A percentile compares a stretch with the other conserved stretches of the same genome.
These are phyloP conservation scores for Pseudococcus jackbeardsleyi DNA, from an alignment of 2,888 invertebrate species.

Conservation along the genomic window DNA sequence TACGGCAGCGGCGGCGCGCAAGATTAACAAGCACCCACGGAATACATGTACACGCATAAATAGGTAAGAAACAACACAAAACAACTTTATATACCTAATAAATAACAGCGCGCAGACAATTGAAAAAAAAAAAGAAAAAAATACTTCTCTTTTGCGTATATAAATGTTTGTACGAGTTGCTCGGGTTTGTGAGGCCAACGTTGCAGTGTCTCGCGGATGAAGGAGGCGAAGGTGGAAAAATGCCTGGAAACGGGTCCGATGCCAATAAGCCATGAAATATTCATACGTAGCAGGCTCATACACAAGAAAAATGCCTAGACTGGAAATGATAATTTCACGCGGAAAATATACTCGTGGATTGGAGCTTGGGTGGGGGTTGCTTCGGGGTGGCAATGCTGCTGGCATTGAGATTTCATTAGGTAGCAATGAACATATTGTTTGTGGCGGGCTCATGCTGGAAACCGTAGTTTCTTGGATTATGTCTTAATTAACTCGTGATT, in stretches of 20 bases:
- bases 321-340: constrained; percentile 7
- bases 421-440: background rate
- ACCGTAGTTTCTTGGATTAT: background rate
- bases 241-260: background rate
- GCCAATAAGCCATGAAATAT: constrained; percentile 50
- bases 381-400: background rate
- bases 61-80: constrained; percentile 64
- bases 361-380: background rate
- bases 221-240: constrained; percentile 29
- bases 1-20: constrained; percentile 56
- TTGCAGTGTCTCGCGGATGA: background rate
- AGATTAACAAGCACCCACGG: constrained; percentile 64
- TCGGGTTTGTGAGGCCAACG: background rate
- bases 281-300: constrained; percentile 1
- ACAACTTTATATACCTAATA: constrained; percentile 63
- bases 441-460: background rate
- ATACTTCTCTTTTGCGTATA: constrained; percentile 30
- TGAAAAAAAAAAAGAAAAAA: constrained; percentile 58
- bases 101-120: constrained; percentile 61
- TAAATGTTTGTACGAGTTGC: background rate
- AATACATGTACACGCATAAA: constrained; percentile 63
- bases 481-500: constrained; percentile 20
- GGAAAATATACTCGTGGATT: background rate
- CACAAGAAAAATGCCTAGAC: background rate
- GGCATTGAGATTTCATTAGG: background rate